Base-by-base conservation (phyloP, 2,113 vertebrate species). In the Gopherus evgoodei region DNA sequence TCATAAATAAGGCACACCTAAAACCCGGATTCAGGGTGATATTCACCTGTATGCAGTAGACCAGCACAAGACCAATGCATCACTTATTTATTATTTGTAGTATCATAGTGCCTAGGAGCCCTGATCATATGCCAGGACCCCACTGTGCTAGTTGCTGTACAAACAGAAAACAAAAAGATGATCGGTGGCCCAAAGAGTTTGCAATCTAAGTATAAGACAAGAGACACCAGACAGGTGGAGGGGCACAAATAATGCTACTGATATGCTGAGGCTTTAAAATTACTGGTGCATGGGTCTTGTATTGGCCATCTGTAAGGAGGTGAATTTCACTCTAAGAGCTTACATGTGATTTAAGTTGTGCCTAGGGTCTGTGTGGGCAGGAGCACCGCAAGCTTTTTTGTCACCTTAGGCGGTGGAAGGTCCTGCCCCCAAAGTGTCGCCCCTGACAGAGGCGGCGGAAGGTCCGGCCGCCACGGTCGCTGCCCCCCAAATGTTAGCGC, bases 341-440 rank as follows among this genome's bases (percentile, higher is more conserved):
- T 49, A 56, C 9, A 84, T 91, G 3, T 13, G 7, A 1, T 91
- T 44, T 3, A 84, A 44, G 2, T 42, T 21, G 6, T 0, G 0
- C 10, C 75, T n/a, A 85, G 31, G 4, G 65, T 2, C 4, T 24
- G 0, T 86, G 35, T 69, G 35, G 31, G 72, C 38, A 49, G 47
- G 10, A 49, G 47, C 47, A 49, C 10, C 2, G 47, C 47, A 10
- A 49, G 47, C 47, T 49, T 49, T 49, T 49, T 49, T 49, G 10
- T 11, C 10, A 10, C 47, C 47, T 10, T 49, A 47, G 47, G 47
- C 9, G 9, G 47, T 10, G 47, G 47, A 47, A 47, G 9, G 47
- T 47, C 47, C 9, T 10, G 2, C 47, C 47, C 47, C 47, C 9
- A 3, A 47, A 47, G 9, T 47, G 8, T 10, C 9, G 47, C 47